Percentiles rank a stretch among this genome's conserved stretches.
phyloP scores from a whole-genome alignment of 2,888 invertebrate species.

The Nebria brevicollis region DNA sequence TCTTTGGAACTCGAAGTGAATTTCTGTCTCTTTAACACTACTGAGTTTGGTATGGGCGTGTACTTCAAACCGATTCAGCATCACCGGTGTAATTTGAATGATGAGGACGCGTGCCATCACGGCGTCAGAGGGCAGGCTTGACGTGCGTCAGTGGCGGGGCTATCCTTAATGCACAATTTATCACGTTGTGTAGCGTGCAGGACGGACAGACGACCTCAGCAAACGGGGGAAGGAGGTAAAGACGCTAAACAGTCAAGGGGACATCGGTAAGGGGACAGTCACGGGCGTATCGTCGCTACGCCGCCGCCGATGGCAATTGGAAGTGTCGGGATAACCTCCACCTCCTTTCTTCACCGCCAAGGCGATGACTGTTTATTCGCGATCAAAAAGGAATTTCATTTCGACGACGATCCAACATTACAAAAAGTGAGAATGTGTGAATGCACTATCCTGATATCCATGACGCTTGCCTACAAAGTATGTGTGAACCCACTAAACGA shows the following conservation, averaged over 20 bases:
- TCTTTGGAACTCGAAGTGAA: too few relatives aligned
- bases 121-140: conserved; percentile 1
- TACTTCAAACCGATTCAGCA: not conserved
- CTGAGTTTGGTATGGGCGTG: not conserved
- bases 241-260: conserved; percentile 5
- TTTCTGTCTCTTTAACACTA: too few relatives aligned
- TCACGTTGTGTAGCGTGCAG: conserved; percentile 12
- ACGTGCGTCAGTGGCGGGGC: not conserved
- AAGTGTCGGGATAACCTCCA: conserved; percentile 5
- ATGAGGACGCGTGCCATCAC: conserved; percentile 13
- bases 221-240: not conserved
- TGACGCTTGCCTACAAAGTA: not conserved
- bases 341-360: not conserved
- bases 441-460: not conserved
- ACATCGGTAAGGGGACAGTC: not conserved
- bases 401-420: conserved; percentile 2
- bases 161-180: conserved; percentile 29
- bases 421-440: conserved; percentile 5
- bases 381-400: conserved; percentile 33
- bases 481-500: conserved; percentile 17
- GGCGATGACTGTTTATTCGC: conserved; percentile 22
- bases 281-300: not conserved
- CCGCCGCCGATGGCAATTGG: conserved; percentile 6
- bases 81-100: conserved; percentile 18
- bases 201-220: not conserved